phyloP scores from a whole-genome alignment of 1,140 invertebrate species.

The Trichonephila clavata region DNA sequence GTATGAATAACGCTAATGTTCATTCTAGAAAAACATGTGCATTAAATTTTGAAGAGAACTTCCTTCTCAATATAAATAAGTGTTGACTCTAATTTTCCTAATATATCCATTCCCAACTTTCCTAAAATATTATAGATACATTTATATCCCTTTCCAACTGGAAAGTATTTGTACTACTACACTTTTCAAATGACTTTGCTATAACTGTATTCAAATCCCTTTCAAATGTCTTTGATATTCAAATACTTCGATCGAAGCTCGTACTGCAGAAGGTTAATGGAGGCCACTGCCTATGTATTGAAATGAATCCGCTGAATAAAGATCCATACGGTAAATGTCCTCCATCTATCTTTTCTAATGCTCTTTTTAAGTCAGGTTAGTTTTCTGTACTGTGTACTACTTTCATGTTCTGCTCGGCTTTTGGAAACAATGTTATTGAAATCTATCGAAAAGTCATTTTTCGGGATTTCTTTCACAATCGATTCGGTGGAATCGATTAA shows the following conservation, averaged over 20 bases:
- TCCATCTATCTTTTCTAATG: constrained; percentile 14
- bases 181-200: constrained; percentile 13
- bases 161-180: neutral
- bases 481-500: neutral
- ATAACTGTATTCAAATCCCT: constrained; percentile 9
- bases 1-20: too few relatives aligned
- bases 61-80: too few relatives aligned
- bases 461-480: neutral
- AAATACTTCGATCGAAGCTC: constrained; percentile 19
- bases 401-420: neutral
- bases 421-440: neutral
- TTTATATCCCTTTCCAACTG: neutral
- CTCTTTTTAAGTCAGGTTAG: neutral
- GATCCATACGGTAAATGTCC: neutral
- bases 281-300: neutral
- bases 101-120: too few relatives aligned
- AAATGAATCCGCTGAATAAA: constrained; percentile 14
- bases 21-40: too few relatives aligned
- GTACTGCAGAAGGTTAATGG: neutral
- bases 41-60: too few relatives aligned
- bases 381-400: neutral
- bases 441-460: neutral
- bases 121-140: too few relatives aligned
- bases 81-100: too few relatives aligned
- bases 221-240: constrained; percentile 51